These are phyloP conservation scores for Heteromormyrus szaboi DNA, from an alignment of 2,797 vertebrate species.

Conservation along the genomic window DNA sequence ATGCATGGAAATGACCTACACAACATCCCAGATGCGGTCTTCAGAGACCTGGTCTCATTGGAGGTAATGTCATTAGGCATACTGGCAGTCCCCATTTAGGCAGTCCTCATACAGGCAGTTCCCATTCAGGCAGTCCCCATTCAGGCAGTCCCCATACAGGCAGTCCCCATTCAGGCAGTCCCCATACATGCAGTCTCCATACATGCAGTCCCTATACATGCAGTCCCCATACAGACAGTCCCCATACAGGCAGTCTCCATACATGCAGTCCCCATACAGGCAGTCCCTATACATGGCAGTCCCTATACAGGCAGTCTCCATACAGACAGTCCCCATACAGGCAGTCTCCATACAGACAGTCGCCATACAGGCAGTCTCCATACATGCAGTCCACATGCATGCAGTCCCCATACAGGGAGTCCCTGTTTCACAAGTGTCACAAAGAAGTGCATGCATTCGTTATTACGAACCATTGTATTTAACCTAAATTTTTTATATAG, in stretches of 20 bases:
- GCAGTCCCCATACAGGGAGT: not conserved
- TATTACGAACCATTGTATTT: not conserved
- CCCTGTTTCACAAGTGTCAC: not conserved
- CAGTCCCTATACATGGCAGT: too few relatives aligned
- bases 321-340: too few relatives aligned
- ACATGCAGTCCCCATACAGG: not conserved
- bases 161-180: too few relatives aligned
- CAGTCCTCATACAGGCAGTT: not conserved
- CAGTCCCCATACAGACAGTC: too few relatives aligned
- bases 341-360: not conserved
- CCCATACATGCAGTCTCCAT: too few relatives aligned
- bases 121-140: not conserved
- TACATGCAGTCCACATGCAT: too few relatives aligned
- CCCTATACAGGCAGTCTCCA: not conserved
- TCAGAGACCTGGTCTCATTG: constrained; percentile 73
- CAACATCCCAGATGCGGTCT: constrained; percentile 66
- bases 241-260: not conserved
- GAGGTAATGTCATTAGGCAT: constrained; percentile 65
- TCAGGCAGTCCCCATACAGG: too few relatives aligned
- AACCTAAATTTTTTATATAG: not conserved
- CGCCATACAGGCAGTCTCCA: too few relatives aligned
- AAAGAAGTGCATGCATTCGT: not conserved
- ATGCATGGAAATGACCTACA: constrained; percentile 87
- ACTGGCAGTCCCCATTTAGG: not conserved
- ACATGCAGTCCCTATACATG: too few relatives aligned